phyloP scores from a whole-genome alignment of 2,888 invertebrate genomes.

The Nasonovia ribisnigri region DNA sequence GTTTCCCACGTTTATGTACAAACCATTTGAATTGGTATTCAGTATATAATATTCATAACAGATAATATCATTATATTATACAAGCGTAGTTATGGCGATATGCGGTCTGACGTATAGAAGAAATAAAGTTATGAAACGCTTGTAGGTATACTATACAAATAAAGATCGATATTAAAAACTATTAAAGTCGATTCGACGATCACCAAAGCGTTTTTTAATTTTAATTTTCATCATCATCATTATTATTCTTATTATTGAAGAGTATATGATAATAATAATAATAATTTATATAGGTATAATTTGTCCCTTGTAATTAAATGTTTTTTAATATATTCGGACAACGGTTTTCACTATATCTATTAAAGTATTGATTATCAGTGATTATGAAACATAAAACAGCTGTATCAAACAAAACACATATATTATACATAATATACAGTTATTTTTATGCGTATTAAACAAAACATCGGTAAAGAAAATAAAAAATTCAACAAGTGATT shows the following conservation, averaged over 20 bases:
- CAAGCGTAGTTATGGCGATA: neutral
- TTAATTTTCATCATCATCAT: neutral
- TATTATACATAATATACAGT: neutral
- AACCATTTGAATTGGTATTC: conserved; percentile 20
- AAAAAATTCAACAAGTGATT: neutral
- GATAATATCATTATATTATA: conserved; percentile 22
- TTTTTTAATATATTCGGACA: neutral
- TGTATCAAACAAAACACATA: neutral
- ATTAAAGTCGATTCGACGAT: neutral
- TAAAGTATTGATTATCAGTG: neutral
- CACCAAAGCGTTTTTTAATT: neutral
- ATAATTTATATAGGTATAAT: neutral
- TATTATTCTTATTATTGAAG: neutral
- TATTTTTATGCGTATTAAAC: neutral
- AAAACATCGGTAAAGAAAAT: neutral
- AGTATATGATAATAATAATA: neutral
- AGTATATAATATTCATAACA: conserved; percentile 28
- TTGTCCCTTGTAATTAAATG: neutral
- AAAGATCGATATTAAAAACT: neutral
- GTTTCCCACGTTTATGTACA: conserved; percentile 46
- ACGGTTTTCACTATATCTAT: neutral
- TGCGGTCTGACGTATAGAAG: neutral
- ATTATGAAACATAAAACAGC: neutral
- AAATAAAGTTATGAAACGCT: neutral
- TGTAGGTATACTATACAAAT: neutral